Evolutionary conservation across 2,888 invertebrate species (phyloP), one percentile per base, ranked within the genome.

Genomic region (Electrophaes corylata): DNA sequence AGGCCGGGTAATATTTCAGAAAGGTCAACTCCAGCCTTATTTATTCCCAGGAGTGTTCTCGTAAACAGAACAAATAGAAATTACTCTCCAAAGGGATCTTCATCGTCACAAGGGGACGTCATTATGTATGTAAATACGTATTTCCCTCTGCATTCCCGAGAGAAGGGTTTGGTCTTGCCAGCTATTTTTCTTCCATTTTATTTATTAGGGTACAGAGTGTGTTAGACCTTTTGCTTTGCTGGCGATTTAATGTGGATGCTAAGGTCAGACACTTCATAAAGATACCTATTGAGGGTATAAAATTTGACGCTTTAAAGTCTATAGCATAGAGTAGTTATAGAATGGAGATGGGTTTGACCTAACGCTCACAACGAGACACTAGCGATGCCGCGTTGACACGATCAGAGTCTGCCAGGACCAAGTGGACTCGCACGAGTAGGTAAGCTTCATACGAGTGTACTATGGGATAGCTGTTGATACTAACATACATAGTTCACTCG

Each of bases 171-270:
- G 69, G 71, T 69, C 69, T 65, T 62, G 67, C 73, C 72, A 72
- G 72, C 80, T 73, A 78, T 78, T 80, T 78, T 76, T 78, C 75
- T 71, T 65, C 66, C 71, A 70, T 75, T 77, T 79, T 79, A 80
- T 80, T 80, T 79, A 79, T 79, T 78, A 78, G 72, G 78, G 78
- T 79, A 67, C 66, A 66, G 57, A 48, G 56, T 29, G 10, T 10
- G 26, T 31, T 43, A 29, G 58, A 54, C 60, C 54, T 62, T 57
- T 62, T 59, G 64, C 63, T 60, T 55, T 63, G 56, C 47, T 61
- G 61, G 52, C 62, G 39, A 57, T 59, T 56, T 62, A 55, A 61
- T 55, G 60, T 45, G 50, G 43, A 37, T 54, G 44, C 45, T 40
- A 33, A 39, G 40, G 49, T 44, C 41, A 47, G 33, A 18, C 39